phyloP scores from a whole-genome alignment of 2,888 invertebrate genomes.

The Siphonodentalium dalli region DNA sequence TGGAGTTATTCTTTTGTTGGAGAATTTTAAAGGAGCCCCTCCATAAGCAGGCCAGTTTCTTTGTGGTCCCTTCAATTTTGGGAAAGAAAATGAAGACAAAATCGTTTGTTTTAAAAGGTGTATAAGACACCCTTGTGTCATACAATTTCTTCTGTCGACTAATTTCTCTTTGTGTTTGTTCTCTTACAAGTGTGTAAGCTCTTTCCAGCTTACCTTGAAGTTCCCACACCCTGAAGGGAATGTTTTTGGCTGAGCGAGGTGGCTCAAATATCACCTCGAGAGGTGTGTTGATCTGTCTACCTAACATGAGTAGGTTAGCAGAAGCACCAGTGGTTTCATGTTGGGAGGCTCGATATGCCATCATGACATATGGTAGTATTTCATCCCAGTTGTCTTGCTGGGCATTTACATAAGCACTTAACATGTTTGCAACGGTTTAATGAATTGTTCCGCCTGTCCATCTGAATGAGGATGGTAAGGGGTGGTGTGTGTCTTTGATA shows the following conservation, averaged over 20 bases:
- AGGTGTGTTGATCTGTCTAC: conserved; percentile 4
- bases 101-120: too few relatives aligned
- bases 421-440: neutral
- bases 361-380: conserved; percentile 4
- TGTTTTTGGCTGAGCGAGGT: neutral
- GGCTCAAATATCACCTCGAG: conserved; percentile 3
- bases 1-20: too few relatives aligned
- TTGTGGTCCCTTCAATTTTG: too few relatives aligned
- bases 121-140: too few relatives aligned
- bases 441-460: neutral
- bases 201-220: neutral
- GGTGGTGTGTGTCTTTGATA: conserved; percentile 5
- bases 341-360: conserved; percentile 6
- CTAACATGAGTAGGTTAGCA: conserved; percentile 7
- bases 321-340: conserved; percentile 6
- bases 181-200: neutral
- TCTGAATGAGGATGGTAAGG: neutral
- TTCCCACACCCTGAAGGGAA: conserved; percentile 5
- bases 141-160: too few relatives aligned
- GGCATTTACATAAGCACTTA: conserved; percentile 3
- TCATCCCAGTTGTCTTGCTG: neutral
- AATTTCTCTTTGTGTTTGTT: neutral
- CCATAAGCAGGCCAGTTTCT: too few relatives aligned
- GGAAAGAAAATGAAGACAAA: too few relatives aligned
- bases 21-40: too few relatives aligned